A percentile compares a stretch with the other conserved stretches of the same genome.
These are phyloP conservation scores for Agrenia bidenticulata DNA, from an alignment of 2,888 invertebrate species.

Conservation along the genomic window DNA sequence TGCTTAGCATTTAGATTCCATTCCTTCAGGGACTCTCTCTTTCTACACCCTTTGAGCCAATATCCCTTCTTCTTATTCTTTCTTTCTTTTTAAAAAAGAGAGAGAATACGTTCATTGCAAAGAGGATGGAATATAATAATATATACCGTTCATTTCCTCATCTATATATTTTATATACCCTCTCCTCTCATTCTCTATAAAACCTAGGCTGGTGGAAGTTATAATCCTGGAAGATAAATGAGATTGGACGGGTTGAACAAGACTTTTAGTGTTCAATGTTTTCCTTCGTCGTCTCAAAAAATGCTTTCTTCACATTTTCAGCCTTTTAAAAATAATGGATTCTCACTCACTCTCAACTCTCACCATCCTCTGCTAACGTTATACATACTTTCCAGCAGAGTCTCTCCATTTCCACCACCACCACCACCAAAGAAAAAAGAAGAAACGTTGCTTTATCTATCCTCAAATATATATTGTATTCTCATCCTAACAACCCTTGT, in stretches of 20 bases:
- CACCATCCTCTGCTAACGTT: no score
- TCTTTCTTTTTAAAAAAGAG: no score
- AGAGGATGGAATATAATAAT: no score
- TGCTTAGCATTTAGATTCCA: no score
- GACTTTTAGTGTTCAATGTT: slow-evolving; percentile 12
- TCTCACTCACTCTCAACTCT: slow-evolving; percentile 2
- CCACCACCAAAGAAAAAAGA: neutral
- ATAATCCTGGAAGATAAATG: slow-evolving; percentile 10
- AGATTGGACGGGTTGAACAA: slow-evolving; percentile 12
- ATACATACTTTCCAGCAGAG: no score
- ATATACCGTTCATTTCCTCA: no score
- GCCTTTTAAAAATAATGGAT: slow-evolving; percentile 12
- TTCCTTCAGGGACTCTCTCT: no score
- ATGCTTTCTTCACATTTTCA: slow-evolving; percentile 12
- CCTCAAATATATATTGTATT: slow-evolving; percentile 2
- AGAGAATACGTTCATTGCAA: no score
- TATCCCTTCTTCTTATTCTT: no score
- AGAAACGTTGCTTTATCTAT: neutral
- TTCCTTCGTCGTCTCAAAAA: slow-evolving; percentile 10
- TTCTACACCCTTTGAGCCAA: no score
- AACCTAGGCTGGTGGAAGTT: slow-evolving; percentile 8
- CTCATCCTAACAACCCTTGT: slow-evolving; percentile 7
- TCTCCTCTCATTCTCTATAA: no score
- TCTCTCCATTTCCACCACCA: neutral
- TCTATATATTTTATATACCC: no score